Base-by-base conservation (phyloP, 2,797 vertebrate species). In the Xerus rutilus region DNA sequence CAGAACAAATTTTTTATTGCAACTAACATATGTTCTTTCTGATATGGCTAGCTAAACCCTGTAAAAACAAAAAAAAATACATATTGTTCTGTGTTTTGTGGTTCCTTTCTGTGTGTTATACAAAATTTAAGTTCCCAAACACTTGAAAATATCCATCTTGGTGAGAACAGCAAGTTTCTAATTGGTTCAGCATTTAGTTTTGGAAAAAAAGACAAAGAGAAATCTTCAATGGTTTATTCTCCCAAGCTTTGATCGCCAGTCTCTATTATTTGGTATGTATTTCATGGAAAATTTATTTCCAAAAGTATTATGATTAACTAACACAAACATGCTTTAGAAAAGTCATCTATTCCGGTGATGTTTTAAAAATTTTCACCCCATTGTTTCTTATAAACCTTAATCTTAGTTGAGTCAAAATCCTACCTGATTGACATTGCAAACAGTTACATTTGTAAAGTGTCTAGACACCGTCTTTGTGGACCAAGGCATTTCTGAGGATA, bases 181-280 rank as follows among this genome's bases (percentile, higher is more conserved):
- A 94, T 73, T 95, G n/a, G 45, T 82, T 94, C 47, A 91, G 47
- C 21, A 67, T 91, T 96, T 64, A 82, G 57, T 54, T 89, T 93
- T 84, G 32, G 12, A 83, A 64, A 67, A 79, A 49, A 32, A 28
- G 15, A 52, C 8, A 45, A 57, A 72, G 32, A 69, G 54, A 90
- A n/a, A 62, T 47, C 30, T 93, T 85, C 13, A 67, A 2, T 72
- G 32, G 23, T 74, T 79, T 96, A 82, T 93, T 83, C 86, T 88
- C 21, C 39, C 30, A 65, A 72, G 23, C 30, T 70, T 92, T 5
- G 82, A 69, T 43, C 91, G 18, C 10, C 14, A 76, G 30, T 72
- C 54, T 21, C 73, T 72, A 91, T 84, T 90, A 35, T 87, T 89
- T 91, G 79, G n/a, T 43, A 35, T 72, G 1, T 25, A 89, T 81